Evolutionary conservation across 2,113 vertebrate species (phyloP).

Genomic region (Dicaeum eximium): DNA sequence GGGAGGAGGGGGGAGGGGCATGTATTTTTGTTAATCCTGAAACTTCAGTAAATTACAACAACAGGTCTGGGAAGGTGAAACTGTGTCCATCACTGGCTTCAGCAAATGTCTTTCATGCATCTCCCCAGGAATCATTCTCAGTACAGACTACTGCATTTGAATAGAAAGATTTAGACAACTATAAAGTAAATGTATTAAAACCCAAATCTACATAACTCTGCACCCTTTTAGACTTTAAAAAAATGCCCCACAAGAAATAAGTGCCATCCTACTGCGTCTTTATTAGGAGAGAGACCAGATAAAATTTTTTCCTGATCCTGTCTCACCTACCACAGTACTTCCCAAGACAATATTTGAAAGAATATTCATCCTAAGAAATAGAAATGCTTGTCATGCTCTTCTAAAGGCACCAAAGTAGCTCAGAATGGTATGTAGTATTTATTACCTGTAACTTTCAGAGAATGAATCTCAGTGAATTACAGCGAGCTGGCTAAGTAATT

Average conservation of each 20-base stretch:
- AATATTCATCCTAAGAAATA: background rate
- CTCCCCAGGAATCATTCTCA: background rate
- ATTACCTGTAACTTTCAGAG: background rate
- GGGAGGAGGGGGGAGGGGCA: accelerated
- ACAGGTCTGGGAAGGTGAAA: background rate
- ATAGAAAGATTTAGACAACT: background rate
- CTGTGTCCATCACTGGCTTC: background rate
- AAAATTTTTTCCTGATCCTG: background rate
- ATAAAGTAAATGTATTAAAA: background rate
- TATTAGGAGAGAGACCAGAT: background rate
- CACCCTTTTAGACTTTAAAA: background rate
- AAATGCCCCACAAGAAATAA: background rate
- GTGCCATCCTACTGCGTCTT: background rate
- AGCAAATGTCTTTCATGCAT: background rate
- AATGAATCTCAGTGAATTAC: background rate
- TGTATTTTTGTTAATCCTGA: background rate
- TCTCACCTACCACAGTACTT: background rate
- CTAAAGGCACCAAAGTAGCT: background rate
- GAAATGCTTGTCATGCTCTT: background rate
- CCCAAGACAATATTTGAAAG: background rate
- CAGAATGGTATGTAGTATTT: background rate
- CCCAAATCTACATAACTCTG: background rate
- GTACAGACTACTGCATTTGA: background rate
- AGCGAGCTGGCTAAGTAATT: background rate
- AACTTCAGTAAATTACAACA: background rate